A percentile compares a stretch with the other conserved stretches of the same genome.
Evolutionary conservation across 2,797 vertebrate species (phyloP).

Genomic region (Pogoniulus pusillus): DNA sequence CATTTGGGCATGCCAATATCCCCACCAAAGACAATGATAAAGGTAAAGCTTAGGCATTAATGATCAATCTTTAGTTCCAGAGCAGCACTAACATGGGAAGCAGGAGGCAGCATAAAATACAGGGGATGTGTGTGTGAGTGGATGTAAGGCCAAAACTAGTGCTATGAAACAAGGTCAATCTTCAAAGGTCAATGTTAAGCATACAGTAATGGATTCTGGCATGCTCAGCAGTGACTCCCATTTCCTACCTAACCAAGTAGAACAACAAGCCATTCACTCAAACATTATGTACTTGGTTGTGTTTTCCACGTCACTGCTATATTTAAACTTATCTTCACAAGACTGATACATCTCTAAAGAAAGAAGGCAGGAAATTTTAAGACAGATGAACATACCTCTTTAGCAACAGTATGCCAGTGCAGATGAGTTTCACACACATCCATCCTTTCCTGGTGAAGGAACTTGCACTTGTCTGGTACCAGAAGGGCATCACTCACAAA

Average conservation of each 20-base stretch:
- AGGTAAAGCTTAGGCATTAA: not conserved
- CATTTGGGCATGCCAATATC: not conserved
- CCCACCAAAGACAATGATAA: not conserved
- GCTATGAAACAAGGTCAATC: not conserved
- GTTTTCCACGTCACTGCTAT: not conserved
- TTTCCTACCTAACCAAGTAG: not conserved
- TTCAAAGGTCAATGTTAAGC: not conserved
- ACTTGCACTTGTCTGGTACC: slow-evolving; percentile 97
- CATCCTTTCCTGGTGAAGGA: slow-evolving; percentile 97
- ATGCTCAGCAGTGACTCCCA: not conserved
- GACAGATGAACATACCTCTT: slow-evolving; percentile 83
- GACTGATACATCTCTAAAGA: not conserved
- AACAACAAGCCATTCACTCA: not conserved
- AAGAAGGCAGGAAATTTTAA: not conserved
- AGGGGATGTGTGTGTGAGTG: not conserved
- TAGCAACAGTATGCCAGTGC: slow-evolving; percentile 98
- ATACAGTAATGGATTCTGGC: not conserved
- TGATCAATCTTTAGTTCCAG: not conserved
- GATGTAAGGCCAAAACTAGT: rapidly evolving
- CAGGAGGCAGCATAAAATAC: not conserved
- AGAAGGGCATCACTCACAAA: slow-evolving; percentile 98
- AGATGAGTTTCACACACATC: slow-evolving; percentile 97
- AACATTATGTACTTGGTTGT: not conserved
- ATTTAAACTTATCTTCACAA: not conserved
- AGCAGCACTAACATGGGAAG: not conserved